Evolutionary conservation across 2,797 vertebrate species (phyloP).

Genomic region (Babyrousa celebensis): DNA sequence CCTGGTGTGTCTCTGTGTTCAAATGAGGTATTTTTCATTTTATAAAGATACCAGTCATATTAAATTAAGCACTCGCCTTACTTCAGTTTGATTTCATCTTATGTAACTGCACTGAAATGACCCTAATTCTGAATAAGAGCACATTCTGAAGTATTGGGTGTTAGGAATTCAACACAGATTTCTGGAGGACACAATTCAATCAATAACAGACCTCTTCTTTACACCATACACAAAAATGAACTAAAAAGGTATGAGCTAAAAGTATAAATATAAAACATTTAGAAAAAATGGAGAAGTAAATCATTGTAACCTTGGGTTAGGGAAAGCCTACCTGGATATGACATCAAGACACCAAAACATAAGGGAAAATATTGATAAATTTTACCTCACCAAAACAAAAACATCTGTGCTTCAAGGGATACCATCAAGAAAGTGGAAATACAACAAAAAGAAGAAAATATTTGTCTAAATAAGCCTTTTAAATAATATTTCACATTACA

Average conservation of each 20-base stretch:
- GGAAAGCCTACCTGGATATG: background rate
- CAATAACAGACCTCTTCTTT: background rate
- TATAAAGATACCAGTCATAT: background rate
- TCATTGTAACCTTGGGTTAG: background rate
- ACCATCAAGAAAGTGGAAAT: background rate
- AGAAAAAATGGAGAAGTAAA: background rate
- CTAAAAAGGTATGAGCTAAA: background rate
- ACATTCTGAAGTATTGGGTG: background rate
- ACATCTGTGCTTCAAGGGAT: background rate
- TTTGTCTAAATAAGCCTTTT: background rate
- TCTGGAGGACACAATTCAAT: background rate
- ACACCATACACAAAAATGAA: background rate
- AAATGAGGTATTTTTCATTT: background rate
- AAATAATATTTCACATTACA: background rate
- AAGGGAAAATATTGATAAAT: background rate
- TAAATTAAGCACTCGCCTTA: background rate
- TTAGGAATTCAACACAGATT: background rate
- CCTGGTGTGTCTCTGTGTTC: background rate
- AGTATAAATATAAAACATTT: background rate
- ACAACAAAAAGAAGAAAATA: background rate
- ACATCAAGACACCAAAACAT: background rate
- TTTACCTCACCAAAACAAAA: background rate
- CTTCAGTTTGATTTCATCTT: background rate
- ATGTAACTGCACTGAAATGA: background rate
- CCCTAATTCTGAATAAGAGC: background rate